These are phyloP conservation scores for Triplophysa rosa DNA, from an alignment of 2,113 vertebrate genomes.

Conservation along the genomic window DNA sequence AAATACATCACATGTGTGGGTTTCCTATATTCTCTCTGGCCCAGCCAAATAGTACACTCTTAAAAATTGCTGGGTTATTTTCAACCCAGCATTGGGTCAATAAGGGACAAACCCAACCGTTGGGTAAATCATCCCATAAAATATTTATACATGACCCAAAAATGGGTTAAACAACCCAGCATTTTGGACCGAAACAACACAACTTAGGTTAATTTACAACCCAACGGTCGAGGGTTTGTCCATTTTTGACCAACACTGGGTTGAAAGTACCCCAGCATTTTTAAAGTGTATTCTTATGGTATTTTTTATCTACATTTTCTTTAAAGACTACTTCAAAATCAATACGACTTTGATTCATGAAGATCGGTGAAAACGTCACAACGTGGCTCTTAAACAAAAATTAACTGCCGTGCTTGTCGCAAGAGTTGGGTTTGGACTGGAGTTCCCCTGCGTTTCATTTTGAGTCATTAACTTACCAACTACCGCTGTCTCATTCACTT, in stretches of 20 bases:
- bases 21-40: not conserved
- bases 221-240: too few species aligned
- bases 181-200: not conserved
- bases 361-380: conserved; percentile 29
- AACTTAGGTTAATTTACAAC: not conserved
- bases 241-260: too few species aligned
- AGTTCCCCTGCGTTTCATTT: conserved; percentile 57
- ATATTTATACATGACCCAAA: too few species aligned
- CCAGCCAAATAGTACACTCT: not conserved
- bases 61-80: too few species aligned
- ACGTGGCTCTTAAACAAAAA: conserved; percentile 25
- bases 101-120: too few species aligned
- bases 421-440: conserved; percentile 31
- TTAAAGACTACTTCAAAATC: conserved; percentile 1
- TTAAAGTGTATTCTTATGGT: too few species aligned
- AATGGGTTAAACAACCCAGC: too few species aligned
- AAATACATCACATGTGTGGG: not conserved
- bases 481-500: conserved; percentile 71
- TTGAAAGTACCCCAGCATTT: too few species aligned
- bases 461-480: conserved; percentile 68
- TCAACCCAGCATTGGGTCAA: too few species aligned
- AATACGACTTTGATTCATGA: conserved; percentile 26
- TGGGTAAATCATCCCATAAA: too few species aligned
- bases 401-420: not conserved
- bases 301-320: not conserved